Evolutionary conservation across 2,113 vertebrate species (phyloP).

Genomic region (Hystrix cristata): DNA sequence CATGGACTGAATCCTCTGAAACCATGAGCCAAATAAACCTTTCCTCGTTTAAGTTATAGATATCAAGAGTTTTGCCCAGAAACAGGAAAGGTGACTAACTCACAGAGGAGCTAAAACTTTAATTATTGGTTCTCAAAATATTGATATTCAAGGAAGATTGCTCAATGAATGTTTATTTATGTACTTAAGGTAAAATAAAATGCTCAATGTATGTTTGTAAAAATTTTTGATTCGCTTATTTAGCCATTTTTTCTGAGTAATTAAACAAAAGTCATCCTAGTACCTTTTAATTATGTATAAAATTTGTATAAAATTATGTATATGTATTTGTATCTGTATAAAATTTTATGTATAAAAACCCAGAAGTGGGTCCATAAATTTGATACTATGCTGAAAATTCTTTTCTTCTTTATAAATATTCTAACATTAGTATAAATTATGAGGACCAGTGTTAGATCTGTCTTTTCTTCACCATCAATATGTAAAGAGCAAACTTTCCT

Average conservation of each 20-base stretch:
- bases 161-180: background rate
- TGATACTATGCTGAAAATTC: background rate
- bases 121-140: background rate
- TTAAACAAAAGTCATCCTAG: background rate
- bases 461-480: background rate
- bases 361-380: background rate
- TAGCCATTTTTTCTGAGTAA: background rate
- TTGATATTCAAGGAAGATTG: background rate
- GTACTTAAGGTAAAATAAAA: slow-evolving; percentile 23
- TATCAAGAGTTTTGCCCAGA: background rate
- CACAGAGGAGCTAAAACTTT: background rate
- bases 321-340: too few relatives aligned
- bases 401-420: background rate
- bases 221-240: background rate
- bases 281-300: background rate
- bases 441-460: background rate
- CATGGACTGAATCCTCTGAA: background rate
- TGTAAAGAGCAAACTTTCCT: background rate
- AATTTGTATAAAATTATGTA: too few relatives aligned
- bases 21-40: background rate
- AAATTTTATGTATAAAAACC: too few relatives aligned
- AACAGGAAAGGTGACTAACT: background rate
- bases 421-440: background rate
- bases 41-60: background rate
- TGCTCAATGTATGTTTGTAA: background rate